A percentile compares a stretch with the other conserved stretches of the same genome.
Conservation (phyloP, 1,140 invertebrate genomes). For the Bombus turneri region DNA sequence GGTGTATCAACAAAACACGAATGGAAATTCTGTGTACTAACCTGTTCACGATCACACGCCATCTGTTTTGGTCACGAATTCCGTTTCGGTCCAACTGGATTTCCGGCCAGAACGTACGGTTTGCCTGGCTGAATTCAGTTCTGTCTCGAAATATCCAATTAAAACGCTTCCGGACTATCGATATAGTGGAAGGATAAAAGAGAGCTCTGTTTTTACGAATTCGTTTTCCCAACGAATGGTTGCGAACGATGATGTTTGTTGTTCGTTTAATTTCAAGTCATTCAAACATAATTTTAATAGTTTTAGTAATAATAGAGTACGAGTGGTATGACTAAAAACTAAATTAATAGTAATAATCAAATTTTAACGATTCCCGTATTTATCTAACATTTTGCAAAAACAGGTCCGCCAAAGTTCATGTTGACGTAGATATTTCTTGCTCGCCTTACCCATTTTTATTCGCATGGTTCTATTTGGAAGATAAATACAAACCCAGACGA, state of each 20-base stretch:
- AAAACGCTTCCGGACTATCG: neutral
- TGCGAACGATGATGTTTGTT: neutral
- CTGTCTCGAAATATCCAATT: conserved; percentile 24
- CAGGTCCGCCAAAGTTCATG: neutral
- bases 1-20: neutral
- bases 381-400: neutral
- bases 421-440: neutral
- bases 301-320: too few relatives aligned
- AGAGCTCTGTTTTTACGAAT: neutral
- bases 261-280: too few relatives aligned
- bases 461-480: neutral
- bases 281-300: too few relatives aligned
- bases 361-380: neutral
- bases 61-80: conserved; percentile 36
- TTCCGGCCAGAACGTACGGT: conserved; percentile 5
- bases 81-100: neutral
- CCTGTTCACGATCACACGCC: neutral
- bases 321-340: too few relatives aligned
- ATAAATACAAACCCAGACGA: neutral
- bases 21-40: conserved; percentile 2
- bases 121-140: neutral
- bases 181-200: neutral
- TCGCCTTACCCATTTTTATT: too few relatives aligned
- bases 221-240: neutral
- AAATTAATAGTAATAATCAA: too few relatives aligned